phyloP scores from a whole-genome alignment of 2,797 vertebrate species.

The Phrynocephalus guinanensis region DNA sequence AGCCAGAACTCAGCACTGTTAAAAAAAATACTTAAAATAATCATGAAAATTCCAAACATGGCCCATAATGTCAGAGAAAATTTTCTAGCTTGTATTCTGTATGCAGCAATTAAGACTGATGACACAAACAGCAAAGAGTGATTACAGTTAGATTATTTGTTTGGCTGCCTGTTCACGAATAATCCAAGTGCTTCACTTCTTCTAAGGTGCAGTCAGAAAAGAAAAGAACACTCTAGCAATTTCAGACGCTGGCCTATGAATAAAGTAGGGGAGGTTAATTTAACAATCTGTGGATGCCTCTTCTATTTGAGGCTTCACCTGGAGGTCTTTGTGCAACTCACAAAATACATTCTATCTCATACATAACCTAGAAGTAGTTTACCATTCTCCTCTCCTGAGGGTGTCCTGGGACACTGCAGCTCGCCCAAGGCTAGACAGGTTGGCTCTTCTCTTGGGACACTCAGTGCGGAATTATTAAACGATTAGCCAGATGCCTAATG shows the following conservation, averaged over 20 bases:
- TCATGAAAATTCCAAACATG: slow-evolving; percentile 6
- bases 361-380: not conserved
- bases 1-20: not conserved
- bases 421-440: too few species aligned
- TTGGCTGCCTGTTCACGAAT: slow-evolving; percentile 3
- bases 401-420: too few species aligned
- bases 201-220: slow-evolving; percentile 29
- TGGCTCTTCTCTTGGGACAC: too few species aligned
- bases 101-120: not conserved
- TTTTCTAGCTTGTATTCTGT: slow-evolving; percentile 22
- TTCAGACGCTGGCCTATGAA: not conserved
- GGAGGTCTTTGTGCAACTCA: not conserved
- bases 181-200: slow-evolving; percentile 15
- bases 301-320: slow-evolving; percentile 3
- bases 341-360: not conserved
- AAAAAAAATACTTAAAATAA: not conserved
- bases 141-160: slow-evolving; percentile 29
- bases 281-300: slow-evolving; percentile 23
- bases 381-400: too few species aligned
- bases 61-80: slow-evolving; percentile 7
- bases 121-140: slow-evolving; percentile 20
- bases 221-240: slow-evolving; percentile 12
- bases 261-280: not conserved
- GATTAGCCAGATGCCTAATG: too few species aligned
- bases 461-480: too few species aligned